Conservation (phyloP, 2,113 vertebrate genomes). For the Sturnus vulgaris region DNA sequence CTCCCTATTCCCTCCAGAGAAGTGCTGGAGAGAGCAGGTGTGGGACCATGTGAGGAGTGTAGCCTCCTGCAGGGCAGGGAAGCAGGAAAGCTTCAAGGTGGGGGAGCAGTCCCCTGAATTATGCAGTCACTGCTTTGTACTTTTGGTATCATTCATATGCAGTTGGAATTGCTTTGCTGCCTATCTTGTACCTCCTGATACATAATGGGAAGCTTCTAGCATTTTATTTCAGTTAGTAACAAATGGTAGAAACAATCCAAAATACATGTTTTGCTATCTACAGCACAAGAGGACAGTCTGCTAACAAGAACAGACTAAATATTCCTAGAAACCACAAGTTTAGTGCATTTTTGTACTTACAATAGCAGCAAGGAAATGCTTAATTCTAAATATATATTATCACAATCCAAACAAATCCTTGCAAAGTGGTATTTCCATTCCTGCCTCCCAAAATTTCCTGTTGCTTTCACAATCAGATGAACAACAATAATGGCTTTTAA, state of each 20-base stretch:
- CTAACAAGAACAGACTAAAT: background rate
- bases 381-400: background rate
- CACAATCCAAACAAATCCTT: background rate
- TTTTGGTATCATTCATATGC: background rate
- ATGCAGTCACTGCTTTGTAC: background rate
- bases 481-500: background rate
- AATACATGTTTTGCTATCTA: background rate
- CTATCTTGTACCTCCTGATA: background rate
- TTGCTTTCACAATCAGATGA: background rate
- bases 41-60: accelerated
- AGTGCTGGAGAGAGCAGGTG: background rate
- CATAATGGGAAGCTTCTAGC: background rate
- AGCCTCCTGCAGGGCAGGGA: background rate
- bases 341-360: background rate
- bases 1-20: background rate
- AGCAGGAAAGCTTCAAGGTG: background rate
- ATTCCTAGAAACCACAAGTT: background rate
- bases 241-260: background rate
- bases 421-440: background rate
- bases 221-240: background rate
- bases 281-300: background rate
- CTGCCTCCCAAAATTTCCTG: background rate
- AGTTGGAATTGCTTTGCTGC: background rate
- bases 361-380: background rate
- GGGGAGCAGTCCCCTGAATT: background rate